Base-by-base conservation (phyloP, 1,140 invertebrate species). In the Amyelois transitella region DNA sequence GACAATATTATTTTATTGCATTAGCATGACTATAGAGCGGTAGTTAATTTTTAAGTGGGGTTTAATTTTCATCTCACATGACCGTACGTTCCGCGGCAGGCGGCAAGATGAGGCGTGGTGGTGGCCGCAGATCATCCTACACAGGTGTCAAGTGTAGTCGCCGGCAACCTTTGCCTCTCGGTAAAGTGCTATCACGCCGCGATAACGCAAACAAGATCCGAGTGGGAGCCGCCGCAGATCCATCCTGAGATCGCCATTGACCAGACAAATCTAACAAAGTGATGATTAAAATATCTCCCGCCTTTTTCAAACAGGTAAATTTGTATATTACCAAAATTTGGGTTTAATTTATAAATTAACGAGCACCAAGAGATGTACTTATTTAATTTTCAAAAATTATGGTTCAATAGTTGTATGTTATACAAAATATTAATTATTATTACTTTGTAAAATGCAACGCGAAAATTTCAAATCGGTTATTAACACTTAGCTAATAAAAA, bases 231-330 rank as follows among this genome's bases (percentile, higher is more conserved):
- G 25, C 7, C 25, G 7, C 25, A 3, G 22, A 24, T 24, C 22
- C 1, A 12, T 28, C 7, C 25, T 12, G 25, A 10, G 25, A 28
- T 28, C 25, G 1, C 25, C 25, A 28, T 28, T 28, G 25, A 28
- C 7, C 25, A 28, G 25, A 10, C 7, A 28, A 28, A 10, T 12
- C 25, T 19, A 6, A 7, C 18, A 22, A 6, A 57, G 22, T 20
- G 7, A 84, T 84, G 78, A 64, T 58, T 18, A 74, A 72, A 56
- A 57, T 84, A 45, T 68, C 78, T n/a, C 38, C 69, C 38, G 78
- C 77, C 18, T 76, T 84, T 61, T 51, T 84, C 2, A 84, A 81
- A 69, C 81, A 84, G 75, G 81, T 83, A 71, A 47, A 21, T 62
- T 24, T 62, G 54, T 43, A 51, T 56, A 25, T 53, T 53, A 28